Conservation (phyloP, 2,113 vertebrate genomes). For the Herpetotheres cachinnans region DNA sequence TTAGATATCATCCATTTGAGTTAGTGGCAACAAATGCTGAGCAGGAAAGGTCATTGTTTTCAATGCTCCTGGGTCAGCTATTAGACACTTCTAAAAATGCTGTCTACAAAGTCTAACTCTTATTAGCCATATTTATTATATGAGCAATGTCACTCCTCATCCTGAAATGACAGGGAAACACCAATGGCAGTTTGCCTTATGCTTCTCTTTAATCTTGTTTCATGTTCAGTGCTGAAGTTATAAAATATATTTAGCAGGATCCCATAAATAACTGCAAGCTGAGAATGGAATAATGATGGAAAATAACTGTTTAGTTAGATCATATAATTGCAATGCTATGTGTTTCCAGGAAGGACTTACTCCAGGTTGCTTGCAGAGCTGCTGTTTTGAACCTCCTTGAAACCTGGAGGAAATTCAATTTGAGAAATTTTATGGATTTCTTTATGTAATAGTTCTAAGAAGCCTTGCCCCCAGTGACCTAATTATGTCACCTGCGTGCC, state of each 20-base stretch:
- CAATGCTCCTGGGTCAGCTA: not conserved
- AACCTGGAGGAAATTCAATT: constrained; percentile 12
- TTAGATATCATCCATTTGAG: not conserved
- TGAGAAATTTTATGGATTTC: constrained; percentile 7
- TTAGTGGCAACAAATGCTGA: not conserved
- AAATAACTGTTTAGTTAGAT: not conserved
- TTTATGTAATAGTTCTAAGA: constrained; percentile 54
- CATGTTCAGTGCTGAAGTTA: not conserved
- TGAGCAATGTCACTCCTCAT: not conserved
- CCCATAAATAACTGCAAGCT: not conserved
- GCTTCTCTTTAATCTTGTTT: not conserved
- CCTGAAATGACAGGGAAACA: not conserved
- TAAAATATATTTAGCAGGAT: not conserved
- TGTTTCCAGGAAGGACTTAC: not conserved
- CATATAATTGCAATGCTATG: not conserved
- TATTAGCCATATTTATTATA: not conserved
- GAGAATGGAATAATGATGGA: not conserved
- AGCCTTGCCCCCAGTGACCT: constrained; percentile 78
- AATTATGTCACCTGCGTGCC: constrained; percentile 79
- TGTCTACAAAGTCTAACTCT: not conserved
- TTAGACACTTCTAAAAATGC: not conserved
- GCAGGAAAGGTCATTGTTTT: not conserved
- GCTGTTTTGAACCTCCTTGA: constrained; percentile 11
- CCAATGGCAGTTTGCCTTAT: not conserved
- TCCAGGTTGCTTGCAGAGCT: not conserved